A percentile compares a stretch with the other conserved stretches of the same genome.
Conservation (phyloP, 2,888 invertebrate genomes). For the Psococerastis gibbosa region DNA sequence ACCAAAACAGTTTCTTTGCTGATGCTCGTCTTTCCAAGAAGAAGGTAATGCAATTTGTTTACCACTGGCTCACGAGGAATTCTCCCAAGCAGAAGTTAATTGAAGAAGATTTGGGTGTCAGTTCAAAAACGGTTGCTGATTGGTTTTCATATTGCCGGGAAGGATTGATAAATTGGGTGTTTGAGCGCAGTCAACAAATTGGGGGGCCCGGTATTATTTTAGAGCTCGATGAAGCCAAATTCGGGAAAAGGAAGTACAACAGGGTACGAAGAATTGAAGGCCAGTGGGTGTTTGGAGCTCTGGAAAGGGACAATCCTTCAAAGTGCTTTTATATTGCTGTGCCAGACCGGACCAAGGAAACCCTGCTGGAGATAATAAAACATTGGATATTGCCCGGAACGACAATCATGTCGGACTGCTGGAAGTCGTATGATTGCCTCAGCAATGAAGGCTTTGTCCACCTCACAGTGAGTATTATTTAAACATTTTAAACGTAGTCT, state of each 20-base stretch:
- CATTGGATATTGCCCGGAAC: not conserved
- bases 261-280: slow-evolving; percentile 15
- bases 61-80: too few species aligned
- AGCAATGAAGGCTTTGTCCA: not conserved
- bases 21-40: too few species aligned
- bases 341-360: not conserved
- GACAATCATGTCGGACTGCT: not conserved
- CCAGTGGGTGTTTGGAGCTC: slow-evolving; percentile 7
- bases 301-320: not conserved
- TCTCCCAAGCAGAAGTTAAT: too few species aligned
- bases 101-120: too few species aligned
- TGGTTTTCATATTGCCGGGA: slow-evolving; percentile 13
- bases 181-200: slow-evolving; percentile 11
- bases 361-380: not conserved
- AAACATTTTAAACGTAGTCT: too few species aligned
- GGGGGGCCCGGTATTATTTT: slow-evolving; percentile 16
- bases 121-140: slow-evolving; percentile 5
- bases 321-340: not conserved
- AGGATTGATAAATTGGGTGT: slow-evolving; percentile 7
- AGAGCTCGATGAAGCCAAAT: slow-evolving; percentile 16
- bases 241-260: slow-evolving; percentile 15
- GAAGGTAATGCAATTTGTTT: too few species aligned
- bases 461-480: not conserved
- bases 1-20: too few species aligned
- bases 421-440: slow-evolving; percentile 1